Percentiles rank a stretch among this genome's conserved stretches.
Conservation (phyloP, 2,797 vertebrate species). For the Chromis chromis region DNA sequence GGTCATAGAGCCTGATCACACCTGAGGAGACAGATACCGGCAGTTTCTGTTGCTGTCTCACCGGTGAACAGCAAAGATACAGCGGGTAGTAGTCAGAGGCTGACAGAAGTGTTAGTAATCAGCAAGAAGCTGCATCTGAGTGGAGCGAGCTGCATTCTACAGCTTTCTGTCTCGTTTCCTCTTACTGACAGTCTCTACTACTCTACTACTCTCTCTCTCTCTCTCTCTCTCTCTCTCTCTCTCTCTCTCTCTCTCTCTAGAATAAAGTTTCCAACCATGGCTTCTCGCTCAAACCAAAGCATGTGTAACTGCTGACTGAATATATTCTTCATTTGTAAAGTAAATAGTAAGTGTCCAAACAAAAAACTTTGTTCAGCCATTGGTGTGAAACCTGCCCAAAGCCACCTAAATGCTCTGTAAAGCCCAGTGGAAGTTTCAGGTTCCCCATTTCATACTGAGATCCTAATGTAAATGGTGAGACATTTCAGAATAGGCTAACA, state of each 20-base stretch:
- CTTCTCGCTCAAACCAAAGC: too few species aligned
- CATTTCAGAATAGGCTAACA: too few species aligned
- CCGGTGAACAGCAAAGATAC: too few species aligned
- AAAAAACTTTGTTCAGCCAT: not conserved
- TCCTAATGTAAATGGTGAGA: not conserved
- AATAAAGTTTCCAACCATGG: too few species aligned
- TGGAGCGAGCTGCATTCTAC: not conserved
- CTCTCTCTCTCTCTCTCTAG: too few species aligned
- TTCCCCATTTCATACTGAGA: not conserved
- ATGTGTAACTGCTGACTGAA: too few species aligned
- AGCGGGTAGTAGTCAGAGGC: not conserved
- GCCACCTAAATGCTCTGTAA: not conserved
- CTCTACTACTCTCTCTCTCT: not conserved
- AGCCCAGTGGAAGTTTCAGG: not conserved
- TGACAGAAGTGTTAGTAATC: not conserved
- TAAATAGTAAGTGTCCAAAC: too few species aligned
- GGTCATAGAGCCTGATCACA: slow-evolving; percentile 41
- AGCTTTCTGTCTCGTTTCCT: slow-evolving; percentile 48
- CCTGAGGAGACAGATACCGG: slow-evolving; percentile 38
- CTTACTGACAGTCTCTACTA: slow-evolving; percentile 1
- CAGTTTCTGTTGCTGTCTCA: slow-evolving; percentile 28
- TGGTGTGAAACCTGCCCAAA: not conserved
- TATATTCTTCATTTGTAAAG: too few species aligned
- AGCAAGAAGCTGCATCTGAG: not conserved
- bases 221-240: too few species aligned